Conservation (phyloP, 2,888 invertebrate genomes). For the Zootermopsis nevadensis region DNA sequence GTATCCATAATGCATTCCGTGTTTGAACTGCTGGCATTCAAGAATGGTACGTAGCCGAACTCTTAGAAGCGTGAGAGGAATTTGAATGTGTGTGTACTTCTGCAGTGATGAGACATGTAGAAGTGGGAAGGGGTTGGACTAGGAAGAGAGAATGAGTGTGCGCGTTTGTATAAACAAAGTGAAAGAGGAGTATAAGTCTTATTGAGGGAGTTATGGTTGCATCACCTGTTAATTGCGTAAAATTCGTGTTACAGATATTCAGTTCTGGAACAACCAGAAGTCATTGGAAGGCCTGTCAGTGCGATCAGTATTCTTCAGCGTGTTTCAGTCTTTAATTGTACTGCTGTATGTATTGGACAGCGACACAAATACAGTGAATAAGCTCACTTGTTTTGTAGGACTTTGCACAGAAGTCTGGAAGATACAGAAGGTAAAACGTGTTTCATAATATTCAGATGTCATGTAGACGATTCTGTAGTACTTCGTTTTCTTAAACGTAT, state of each 20-base stretch:
- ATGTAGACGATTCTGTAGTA: too few relatives aligned
- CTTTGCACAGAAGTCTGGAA: slow-evolving; percentile 99
- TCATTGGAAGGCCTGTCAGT: slow-evolving; percentile 97
- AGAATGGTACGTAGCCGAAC: slow-evolving; percentile 78
- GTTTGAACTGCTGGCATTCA: slow-evolving; percentile 98
- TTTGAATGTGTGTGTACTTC: too few relatives aligned
- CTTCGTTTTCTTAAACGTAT: too few relatives aligned
- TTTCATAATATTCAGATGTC: too few relatives aligned
- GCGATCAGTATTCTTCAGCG: slow-evolving; percentile 97
- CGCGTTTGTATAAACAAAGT: too few relatives aligned
- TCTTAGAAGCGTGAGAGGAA: too few relatives aligned
- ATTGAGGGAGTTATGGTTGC: too few relatives aligned
- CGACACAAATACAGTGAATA: slow-evolving; percentile 96
- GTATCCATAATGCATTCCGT: slow-evolving; percentile 96
- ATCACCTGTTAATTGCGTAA: too few relatives aligned
- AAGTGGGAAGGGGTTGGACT: too few relatives aligned
- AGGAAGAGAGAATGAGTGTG: too few relatives aligned
- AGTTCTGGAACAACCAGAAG: slow-evolving; percentile 99
- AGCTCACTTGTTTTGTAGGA: slow-evolving; percentile 94
- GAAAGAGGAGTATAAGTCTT: too few relatives aligned
- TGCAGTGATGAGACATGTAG: too few relatives aligned
- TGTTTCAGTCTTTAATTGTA: slow-evolving; percentile 96
- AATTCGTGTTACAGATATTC: slow-evolving; percentile 81
- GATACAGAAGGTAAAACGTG: slow-evolving; percentile 82
- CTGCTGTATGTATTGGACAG: slow-evolving; percentile 97